Evolutionary conservation across 2,113 vertebrate species (phyloP), one percentile per base, ranked within the genome.

Genomic region (Accipiter virgatus): DNA sequence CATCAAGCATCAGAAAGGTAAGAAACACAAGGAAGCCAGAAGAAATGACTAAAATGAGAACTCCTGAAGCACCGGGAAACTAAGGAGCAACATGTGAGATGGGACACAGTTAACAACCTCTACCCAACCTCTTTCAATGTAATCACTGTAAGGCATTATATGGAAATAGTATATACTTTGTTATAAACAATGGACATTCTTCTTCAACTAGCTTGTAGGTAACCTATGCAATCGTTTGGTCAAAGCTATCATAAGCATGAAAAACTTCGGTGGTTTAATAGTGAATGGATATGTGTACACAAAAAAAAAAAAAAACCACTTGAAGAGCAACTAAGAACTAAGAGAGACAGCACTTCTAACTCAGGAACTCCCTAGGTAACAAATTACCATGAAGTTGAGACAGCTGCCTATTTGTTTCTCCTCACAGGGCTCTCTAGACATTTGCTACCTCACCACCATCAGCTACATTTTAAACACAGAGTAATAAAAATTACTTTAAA

Each of bases 191-290:
- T 63, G 18, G 7, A 48, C 13, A 56, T 36, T 20, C 9, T 36
- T 16, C 11, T 40, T 78, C 53, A 55, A 14, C 8, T 4, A 83
- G 11, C 17, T 23, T 0, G 2, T 8, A 47, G 11, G 22, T 55
- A 74, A 65, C 6, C 38, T n/a, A 42, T 4, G 4, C 11, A 53
- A 34, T 65, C 21, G 38, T 58, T 10, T 8, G 2, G 7, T 21
- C 20, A 32, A 56, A 61, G 17, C 34, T 27, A 73, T 4, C 1
- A 0, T 17, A 38, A 56, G 19, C 38, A 50, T 16, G 34, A 73
- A 59, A 86, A 67, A 9, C 2, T 36, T 36, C 15, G 0, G 0
- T 3, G 3, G 25, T 23, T 79, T 74, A 70, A 86, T 3, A 65
- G 31, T 36, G n/a, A 91, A 73, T 19, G 32, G 36, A 85, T 27